Evolutionary conservation across 2,888 invertebrate genomes (phyloP).

Genomic region (Archaeoteleia sp.): DNA sequence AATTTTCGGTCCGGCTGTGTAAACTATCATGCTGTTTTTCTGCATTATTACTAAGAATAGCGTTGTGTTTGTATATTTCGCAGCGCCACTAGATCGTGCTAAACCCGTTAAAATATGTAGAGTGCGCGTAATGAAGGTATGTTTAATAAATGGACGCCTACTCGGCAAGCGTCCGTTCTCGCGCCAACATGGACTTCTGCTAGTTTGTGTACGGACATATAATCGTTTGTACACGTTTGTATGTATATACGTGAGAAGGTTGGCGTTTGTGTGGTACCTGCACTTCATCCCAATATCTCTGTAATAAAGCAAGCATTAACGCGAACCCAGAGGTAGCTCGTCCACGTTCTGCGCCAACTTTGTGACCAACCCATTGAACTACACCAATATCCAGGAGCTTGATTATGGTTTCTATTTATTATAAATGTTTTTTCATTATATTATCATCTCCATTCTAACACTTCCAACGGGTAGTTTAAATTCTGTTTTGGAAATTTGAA

Average conservation of each 20-base stretch:
- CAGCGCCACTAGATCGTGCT: slow-evolving; percentile 52
- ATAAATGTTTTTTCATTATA: not conserved
- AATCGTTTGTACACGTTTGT: slow-evolving; percentile 50
- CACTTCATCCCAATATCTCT: slow-evolving; percentile 46
- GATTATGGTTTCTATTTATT: slow-evolving; percentile 14
- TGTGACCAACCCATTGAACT: slow-evolving; percentile 27
- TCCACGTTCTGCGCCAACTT: slow-evolving; percentile 1
- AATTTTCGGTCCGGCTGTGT: not conserved
- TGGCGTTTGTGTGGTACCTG: slow-evolving; percentile 19
- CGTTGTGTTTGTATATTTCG: slow-evolving; percentile 34
- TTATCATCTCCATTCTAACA: not conserved
- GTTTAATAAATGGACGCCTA: slow-evolving; percentile 67
- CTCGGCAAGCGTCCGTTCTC: slow-evolving; percentile 45
- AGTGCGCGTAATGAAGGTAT: slow-evolving; percentile 68
- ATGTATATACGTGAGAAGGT: slow-evolving; percentile 19
- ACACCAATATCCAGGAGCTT: slow-evolving; percentile 22
- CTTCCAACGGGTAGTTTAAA: no score
- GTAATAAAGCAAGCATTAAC: slow-evolving; percentile 51
- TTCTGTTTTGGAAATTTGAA: no score
- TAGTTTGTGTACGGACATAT: slow-evolving; percentile 33
- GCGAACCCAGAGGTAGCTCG: slow-evolving; percentile 25
- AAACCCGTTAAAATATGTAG: slow-evolving; percentile 67
- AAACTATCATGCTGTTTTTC: slow-evolving; percentile 29
- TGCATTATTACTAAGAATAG: slow-evolving; percentile 33
- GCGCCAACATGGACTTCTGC: slow-evolving; percentile 42